Evolutionary conservation across 2,888 invertebrate genomes (phyloP).

Genomic region (Melieria crassipennis): DNA sequence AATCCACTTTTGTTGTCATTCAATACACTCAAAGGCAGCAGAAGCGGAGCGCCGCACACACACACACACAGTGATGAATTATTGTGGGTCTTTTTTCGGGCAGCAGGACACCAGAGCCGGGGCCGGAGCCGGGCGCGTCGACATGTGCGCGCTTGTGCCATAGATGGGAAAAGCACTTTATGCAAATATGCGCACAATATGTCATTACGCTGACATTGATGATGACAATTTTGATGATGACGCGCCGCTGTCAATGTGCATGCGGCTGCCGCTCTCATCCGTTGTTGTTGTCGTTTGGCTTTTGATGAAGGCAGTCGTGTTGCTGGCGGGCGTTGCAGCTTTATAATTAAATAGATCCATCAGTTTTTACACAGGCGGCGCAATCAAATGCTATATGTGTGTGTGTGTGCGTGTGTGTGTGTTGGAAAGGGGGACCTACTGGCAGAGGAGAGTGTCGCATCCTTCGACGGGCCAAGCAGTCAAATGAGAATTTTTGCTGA

Average conservation of each 20-base stretch:
- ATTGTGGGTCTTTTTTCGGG: background rate
- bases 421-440: background rate
- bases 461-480: background rate
- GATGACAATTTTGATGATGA: slow-evolving; percentile 27
- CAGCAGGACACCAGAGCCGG: no score
- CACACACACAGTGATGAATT: background rate
- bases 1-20: slow-evolving; percentile 34
- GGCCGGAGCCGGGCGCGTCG: no score
- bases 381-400: background rate
- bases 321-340: slow-evolving; percentile 9
- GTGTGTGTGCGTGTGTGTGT: background rate
- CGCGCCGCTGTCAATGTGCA: background rate
- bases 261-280: background rate
- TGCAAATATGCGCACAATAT: slow-evolving; percentile 55
- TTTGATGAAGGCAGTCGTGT: background rate
- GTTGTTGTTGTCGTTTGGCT: background rate
- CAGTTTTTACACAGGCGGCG: slow-evolving; percentile 20
- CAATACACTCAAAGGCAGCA: slow-evolving; percentile 8
- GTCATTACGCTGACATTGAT: slow-evolving; percentile 32
- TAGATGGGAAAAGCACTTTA: slow-evolving; percentile 39
- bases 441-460: background rate
- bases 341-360: slow-evolving; percentile 30
- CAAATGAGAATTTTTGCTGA: slow-evolving; percentile 25
- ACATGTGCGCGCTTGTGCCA: no score
- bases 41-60: background rate